phyloP scores from a whole-genome alignment of 2,797 vertebrate species.

The Apodemus agrarius region DNA sequence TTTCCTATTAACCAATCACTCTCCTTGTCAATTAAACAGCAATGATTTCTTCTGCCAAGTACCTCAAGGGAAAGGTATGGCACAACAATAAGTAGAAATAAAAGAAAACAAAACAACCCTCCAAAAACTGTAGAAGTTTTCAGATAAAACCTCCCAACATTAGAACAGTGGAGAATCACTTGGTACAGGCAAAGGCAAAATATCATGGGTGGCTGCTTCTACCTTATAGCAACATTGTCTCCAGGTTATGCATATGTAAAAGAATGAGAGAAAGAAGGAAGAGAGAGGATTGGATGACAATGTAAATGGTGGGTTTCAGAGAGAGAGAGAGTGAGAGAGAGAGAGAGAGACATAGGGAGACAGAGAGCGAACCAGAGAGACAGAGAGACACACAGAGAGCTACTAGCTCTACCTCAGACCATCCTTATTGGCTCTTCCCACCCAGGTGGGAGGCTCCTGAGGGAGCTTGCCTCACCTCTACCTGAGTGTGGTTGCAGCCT shows the following conservation, averaged over 20 bases:
- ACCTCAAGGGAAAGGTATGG: slow-evolving; percentile 1
- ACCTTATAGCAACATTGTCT: background rate
- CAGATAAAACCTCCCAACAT: background rate
- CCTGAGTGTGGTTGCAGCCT: background rate
- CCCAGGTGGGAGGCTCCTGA: background rate
- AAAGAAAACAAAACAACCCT: background rate
- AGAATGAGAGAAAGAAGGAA: background rate
- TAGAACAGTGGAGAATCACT: background rate
- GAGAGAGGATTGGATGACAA: background rate
- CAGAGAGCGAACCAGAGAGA: background rate
- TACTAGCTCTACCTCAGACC: background rate
- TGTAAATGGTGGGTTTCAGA: background rate
- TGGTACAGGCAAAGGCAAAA: background rate
- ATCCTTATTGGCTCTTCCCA: background rate
- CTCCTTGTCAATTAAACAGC: background rate
- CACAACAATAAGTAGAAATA: background rate
- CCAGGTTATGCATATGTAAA: background rate
- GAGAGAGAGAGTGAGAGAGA: background rate
- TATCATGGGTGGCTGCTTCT: background rate
- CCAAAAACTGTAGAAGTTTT: background rate
- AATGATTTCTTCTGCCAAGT: background rate
- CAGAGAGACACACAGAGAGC: background rate
- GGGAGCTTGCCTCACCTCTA: background rate
- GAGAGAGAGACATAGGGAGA: background rate
- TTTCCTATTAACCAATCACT: background rate